A percentile compares a stretch with the other conserved stretches of the same genome.
phyloP scores from a whole-genome alignment of 2,113 vertebrate genomes.

The Saguinus midas region DNA sequence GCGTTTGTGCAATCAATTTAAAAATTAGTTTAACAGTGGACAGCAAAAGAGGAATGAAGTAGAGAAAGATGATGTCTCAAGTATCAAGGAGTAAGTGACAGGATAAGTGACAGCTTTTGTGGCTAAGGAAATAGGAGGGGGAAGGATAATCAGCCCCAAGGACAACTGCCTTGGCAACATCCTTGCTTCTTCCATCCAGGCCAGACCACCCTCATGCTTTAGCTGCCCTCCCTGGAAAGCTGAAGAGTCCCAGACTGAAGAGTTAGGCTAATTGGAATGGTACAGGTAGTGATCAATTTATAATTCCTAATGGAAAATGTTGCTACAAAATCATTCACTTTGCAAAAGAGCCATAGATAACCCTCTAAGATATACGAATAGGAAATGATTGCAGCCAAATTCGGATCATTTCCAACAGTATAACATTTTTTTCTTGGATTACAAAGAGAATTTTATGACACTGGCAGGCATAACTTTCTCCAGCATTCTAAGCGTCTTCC shows the following conservation, averaged over 20 bases:
- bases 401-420: constrained; percentile 44
- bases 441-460: constrained; percentile 70
- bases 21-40: not conserved
- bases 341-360: constrained; percentile 7
- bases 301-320: not conserved
- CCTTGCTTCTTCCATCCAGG: not conserved
- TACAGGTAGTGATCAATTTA: not conserved
- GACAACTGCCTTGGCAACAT: not conserved
- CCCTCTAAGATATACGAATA: not conserved
- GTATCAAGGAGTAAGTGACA: not conserved
- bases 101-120: too few species aligned
- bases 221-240: not conserved
- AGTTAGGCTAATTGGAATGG: not conserved
- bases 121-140: not conserved
- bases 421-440: constrained; percentile 39
- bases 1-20: not conserved
- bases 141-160: not conserved
- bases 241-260: not conserved
- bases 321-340: constrained; percentile 12
- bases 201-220: not conserved
- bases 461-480: constrained; percentile 44
- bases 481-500: constrained; percentile 48
- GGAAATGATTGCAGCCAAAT: constrained; percentile 2
- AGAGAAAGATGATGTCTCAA: not conserved
- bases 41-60: not conserved